Percentiles rank a stretch among this genome's conserved stretches.
Evolutionary conservation across 2,797 vertebrate species (phyloP).

Genomic region (Gobio occitaniae): DNA sequence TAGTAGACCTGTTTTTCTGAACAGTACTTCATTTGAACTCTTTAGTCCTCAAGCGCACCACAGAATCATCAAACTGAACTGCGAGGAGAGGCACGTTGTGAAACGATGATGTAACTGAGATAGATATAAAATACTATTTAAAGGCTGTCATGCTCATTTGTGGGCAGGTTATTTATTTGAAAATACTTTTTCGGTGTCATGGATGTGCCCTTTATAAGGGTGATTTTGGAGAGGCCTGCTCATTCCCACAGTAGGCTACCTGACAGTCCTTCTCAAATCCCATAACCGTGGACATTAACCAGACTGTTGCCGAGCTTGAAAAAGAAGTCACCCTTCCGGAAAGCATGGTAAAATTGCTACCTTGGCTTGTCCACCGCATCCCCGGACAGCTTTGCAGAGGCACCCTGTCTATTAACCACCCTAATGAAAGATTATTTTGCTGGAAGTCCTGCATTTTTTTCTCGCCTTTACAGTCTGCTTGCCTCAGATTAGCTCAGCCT

Average conservation of each 20-base stretch:
- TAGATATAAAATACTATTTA: too few relatives aligned
- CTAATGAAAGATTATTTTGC: conserved; percentile 28
- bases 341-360: conserved; percentile 28
- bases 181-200: conserved; percentile 8
- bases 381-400: conserved; percentile 14
- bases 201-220: conserved; percentile 2
- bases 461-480: conserved; percentile 27
- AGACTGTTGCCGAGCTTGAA: conserved; percentile 25
- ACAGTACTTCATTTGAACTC: conserved; percentile 37
- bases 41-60: conserved; percentile 28
- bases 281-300: conserved; percentile 24
- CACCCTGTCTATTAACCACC: conserved; percentile 8
- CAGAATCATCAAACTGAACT: not conserved
- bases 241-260: not conserved
- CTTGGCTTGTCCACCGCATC: conserved; percentile 14
- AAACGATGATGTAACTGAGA: not conserved
- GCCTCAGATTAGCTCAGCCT: conserved; percentile 35
- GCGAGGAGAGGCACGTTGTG: too few relatives aligned
- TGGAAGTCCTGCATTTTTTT: conserved; percentile 36
- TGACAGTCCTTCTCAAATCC: conserved; percentile 1
- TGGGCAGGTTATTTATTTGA: not conserved
- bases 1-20: conserved; percentile 7
- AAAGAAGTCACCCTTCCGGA: conserved; percentile 19
- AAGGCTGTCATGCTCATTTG: too few relatives aligned
- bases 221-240: not conserved